Base-by-base conservation (phyloP, 2,888 invertebrate species). In the Agrilus mali region DNA sequence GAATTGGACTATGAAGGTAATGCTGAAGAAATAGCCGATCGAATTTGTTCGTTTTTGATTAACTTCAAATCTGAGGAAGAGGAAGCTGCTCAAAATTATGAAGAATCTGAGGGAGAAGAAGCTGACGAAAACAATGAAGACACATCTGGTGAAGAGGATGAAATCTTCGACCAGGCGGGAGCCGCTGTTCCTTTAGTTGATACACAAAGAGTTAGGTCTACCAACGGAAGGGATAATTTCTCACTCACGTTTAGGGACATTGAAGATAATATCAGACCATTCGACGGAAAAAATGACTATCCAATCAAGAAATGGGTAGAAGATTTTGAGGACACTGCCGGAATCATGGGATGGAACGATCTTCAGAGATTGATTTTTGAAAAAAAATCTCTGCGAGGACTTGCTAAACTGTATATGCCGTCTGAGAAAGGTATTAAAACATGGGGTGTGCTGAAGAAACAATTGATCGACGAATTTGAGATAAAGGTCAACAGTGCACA, bases 291-390 rank as follows among this genome's bases (percentile, higher is more conserved):
- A 17, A 5, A 17, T 5, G 17, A 42, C 27, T 55, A 53, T 44
- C 50, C 53, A 3, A 43, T 58, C n/a, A 41, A 49, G 17, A 50
- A 45, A 34, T 59, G 55, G 55, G 48, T 57, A n/a, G 35, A 31
- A 14, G 54, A 55, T 44, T 55, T 58, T 40, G 57, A 57, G 47
- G 53, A 58, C 33, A 52, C 49, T 7, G 46, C 55, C 16, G 42
- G 40, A 13, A 16, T 57, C 7, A 53, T 49, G 39, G 46, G 48
- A 34, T 58, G 54, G 54, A 51, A 49, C 38, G 55, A 56, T 22
- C 41, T 56, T 27, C 53, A 57, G 44, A 54, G 50, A 34, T 48
- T 54, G 17, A 48, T 57, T n/a, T 58, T 52, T 44, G 55, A 54
- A 4, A 58, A 59, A 45, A 57, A 55, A 43, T 49, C 44, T 10